Conservation (phyloP, 2,888 invertebrate species). For the Dryocosmus kuriphilus region DNA sequence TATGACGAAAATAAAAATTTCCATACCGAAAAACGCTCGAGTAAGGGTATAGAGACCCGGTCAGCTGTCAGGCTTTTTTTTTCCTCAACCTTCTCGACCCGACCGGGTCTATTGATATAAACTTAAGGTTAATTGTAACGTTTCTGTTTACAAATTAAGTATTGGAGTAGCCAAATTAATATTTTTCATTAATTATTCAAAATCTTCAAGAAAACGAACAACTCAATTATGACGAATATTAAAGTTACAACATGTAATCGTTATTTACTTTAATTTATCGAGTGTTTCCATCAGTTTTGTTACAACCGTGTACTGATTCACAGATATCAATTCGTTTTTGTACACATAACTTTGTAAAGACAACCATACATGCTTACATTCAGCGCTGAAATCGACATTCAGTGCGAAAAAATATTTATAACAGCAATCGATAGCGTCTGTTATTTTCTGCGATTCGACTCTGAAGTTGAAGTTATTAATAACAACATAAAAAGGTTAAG, state of each 20-base stretch:
- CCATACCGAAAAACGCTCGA: too few species aligned
- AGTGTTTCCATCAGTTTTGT: not conserved
- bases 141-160: constrained; percentile 42
- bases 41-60: too few species aligned
- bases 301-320: constrained; percentile 37
- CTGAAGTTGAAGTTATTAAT: constrained; percentile 30
- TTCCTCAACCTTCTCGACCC: too few species aligned
- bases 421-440: constrained; percentile 47
- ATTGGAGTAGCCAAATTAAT: not conserved
- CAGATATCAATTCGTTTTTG: constrained; percentile 40
- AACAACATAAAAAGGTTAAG: too few species aligned
- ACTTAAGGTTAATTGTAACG: constrained; percentile 31
- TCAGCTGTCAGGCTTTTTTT: too few species aligned
- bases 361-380: constrained; percentile 45
- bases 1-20: too few species aligned
- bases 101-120: too few species aligned
- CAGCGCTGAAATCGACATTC: constrained; percentile 40
- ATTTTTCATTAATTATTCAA: constrained; percentile 2
- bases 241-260: not conserved
- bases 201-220: constrained; percentile 9
- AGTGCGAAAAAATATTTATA: constrained; percentile 50
- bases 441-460: constrained; percentile 36
- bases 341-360: constrained; percentile 43
- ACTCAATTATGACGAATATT: constrained; percentile 9
- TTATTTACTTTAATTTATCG: constrained; percentile 8